Evolutionary conservation across 1,140 invertebrate genomes (phyloP).

Genomic region (Cyclargus thomasi): DNA sequence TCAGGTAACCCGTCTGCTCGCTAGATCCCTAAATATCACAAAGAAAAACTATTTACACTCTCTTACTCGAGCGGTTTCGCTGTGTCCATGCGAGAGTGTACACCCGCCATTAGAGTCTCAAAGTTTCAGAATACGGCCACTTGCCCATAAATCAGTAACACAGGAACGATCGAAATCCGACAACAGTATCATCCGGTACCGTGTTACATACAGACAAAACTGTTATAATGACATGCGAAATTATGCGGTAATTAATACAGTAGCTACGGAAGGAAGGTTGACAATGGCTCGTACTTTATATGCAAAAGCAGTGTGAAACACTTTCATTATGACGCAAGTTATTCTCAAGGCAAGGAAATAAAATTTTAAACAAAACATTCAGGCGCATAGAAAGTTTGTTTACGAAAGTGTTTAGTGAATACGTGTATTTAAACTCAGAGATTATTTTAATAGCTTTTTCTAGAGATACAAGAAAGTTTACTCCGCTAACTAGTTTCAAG

Average conservation of each 20-base stretch:
- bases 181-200: background rate
- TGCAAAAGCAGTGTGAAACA: background rate
- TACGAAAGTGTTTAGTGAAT: background rate
- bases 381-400: background rate
- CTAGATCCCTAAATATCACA: too few relatives aligned
- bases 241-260: background rate
- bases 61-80: too few relatives aligned
- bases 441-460: background rate
- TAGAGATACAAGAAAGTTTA: too few relatives aligned
- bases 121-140: too few relatives aligned
- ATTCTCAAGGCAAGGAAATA: constrained; percentile 12
- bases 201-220: background rate
- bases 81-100: too few relatives aligned
- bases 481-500: too few relatives aligned
- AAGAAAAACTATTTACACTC: too few relatives aligned
- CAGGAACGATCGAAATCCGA: background rate
- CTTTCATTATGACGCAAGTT: background rate
- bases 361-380: background rate
- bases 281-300: constrained; percentile 1
- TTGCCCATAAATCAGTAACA: background rate
- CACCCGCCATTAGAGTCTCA: too few relatives aligned
- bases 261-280: background rate
- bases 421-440: background rate
- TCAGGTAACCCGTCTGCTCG: too few relatives aligned
- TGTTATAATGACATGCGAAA: background rate